A percentile compares a stretch with the other conserved stretches of the same genome.
phyloP scores from a whole-genome alignment of 1,140 invertebrate species.

The Chrysomallon squamiferum region DNA sequence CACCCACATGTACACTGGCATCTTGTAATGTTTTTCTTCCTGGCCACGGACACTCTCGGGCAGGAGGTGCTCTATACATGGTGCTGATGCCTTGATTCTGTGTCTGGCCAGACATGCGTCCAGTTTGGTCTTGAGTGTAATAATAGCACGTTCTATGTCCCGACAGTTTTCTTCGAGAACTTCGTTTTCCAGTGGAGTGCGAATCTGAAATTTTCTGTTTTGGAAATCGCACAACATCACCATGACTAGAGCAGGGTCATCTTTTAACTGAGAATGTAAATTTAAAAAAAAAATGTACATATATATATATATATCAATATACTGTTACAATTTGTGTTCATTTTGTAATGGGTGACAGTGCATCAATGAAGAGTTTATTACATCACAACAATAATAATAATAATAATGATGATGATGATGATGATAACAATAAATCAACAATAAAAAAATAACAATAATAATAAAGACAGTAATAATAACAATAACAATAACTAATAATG shows the following conservation, averaged over 20 bases:
- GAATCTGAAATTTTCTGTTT: slow-evolving; percentile 46
- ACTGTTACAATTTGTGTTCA: background rate
- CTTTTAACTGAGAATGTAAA: slow-evolving; percentile 39
- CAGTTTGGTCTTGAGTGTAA: slow-evolving; percentile 37
- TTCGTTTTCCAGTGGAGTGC: slow-evolving; percentile 28
- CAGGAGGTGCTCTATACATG: slow-evolving; percentile 44
- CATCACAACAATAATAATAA: no score
- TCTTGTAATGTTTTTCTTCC: slow-evolving; percentile 20
- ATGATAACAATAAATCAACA: no score
- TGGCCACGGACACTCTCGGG: slow-evolving; percentile 40
- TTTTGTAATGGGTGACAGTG: no score
- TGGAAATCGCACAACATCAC: slow-evolving; percentile 53
- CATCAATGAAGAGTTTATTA: no score
- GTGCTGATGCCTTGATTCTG: slow-evolving; percentile 33
- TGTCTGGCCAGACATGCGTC: slow-evolving; percentile 42
- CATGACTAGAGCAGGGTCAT: slow-evolving; percentile 39
- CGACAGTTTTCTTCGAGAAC: slow-evolving; percentile 13
- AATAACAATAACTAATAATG: no score
- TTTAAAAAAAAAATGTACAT: background rate
- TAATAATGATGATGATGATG: no score
- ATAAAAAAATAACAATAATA: no score
- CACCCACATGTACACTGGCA: slow-evolving; percentile 53
- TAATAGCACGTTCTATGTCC: slow-evolving; percentile 42
- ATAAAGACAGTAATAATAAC: no score
- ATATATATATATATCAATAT: background rate